Percentiles rank a stretch among this genome's conserved stretches.
Conservation (phyloP, 2,888 invertebrate species). For the Drosophila nr. medialis region DNA sequence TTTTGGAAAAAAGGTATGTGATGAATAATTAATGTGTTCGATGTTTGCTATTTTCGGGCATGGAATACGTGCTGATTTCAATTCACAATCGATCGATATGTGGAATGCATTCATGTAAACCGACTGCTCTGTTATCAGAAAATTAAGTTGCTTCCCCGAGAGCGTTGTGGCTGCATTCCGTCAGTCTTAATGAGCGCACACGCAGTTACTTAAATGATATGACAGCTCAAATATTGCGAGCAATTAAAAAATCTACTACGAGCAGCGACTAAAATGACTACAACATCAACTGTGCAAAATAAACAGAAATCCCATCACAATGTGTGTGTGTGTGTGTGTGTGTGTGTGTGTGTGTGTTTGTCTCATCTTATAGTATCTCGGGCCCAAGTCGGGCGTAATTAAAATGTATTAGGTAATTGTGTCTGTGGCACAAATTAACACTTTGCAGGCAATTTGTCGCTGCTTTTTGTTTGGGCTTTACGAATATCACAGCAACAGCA, state of each 20-base stretch:
- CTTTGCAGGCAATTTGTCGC: constrained; percentile 72
- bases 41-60: background rate
- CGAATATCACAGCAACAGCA: constrained; percentile 29
- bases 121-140: constrained; percentile 7
- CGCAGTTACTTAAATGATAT: constrained; percentile 51
- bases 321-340: background rate
- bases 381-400: constrained; percentile 61
- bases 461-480: constrained; percentile 46
- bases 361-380: constrained; percentile 48
- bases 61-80: background rate
- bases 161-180: constrained; percentile 53
- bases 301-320: constrained; percentile 17
- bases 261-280: constrained; percentile 20
- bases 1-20: too few relatives aligned
- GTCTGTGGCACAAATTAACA: constrained; percentile 79
- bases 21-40: background rate
- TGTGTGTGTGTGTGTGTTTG: background rate
- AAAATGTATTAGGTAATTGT: constrained; percentile 78
- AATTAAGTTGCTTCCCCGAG: constrained; percentile 10
- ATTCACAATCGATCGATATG: background rate
- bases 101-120: constrained; percentile 5
- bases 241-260: constrained; percentile 49
- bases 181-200: constrained; percentile 52
- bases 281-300: constrained; percentile 2
- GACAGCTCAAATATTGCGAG: constrained; percentile 53